Percentiles rank a stretch among this genome's conserved stretches.
Conservation (phyloP, 2,113 vertebrate species). For the Mohoua ochrocephala region DNA sequence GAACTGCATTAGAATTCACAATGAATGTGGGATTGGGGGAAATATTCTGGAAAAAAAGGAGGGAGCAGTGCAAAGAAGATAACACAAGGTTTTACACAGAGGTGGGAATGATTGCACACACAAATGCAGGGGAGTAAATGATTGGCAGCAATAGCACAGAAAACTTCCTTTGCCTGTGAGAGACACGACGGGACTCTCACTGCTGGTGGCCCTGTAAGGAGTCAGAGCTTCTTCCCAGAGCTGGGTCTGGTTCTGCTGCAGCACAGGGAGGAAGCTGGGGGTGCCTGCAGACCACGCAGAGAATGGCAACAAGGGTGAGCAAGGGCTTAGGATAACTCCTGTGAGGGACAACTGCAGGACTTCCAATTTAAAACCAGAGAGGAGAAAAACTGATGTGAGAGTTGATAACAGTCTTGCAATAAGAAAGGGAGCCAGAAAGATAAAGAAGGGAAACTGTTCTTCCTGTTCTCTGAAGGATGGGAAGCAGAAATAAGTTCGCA, state of each 20-base stretch:
- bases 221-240: not conserved
- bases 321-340: not conserved
- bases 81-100: not conserved
- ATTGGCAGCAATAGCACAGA: accelerated
- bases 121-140: accelerated
- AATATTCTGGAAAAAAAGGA: not conserved
- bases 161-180: not conserved
- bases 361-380: not conserved
- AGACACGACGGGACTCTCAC: accelerated
- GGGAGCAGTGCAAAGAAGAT: not conserved
- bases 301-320: not conserved
- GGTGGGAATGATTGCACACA: not conserved
- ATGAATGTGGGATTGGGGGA: not conserved
- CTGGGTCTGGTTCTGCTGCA: not conserved
- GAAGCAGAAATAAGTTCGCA: not conserved
- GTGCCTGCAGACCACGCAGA: not conserved
- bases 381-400: not conserved
- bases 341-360: not conserved
- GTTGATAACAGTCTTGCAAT: not conserved
- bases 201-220: not conserved
- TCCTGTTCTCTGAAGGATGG: not conserved
- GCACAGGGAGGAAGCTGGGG: not conserved
- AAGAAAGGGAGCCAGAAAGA: not conserved
- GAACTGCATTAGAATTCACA: not conserved
- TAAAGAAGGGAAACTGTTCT: not conserved